Percentiles rank a stretch among this genome's conserved stretches.
phyloP scores from a whole-genome alignment of 1,140 invertebrate species.

The Medauroidea extradentata region DNA sequence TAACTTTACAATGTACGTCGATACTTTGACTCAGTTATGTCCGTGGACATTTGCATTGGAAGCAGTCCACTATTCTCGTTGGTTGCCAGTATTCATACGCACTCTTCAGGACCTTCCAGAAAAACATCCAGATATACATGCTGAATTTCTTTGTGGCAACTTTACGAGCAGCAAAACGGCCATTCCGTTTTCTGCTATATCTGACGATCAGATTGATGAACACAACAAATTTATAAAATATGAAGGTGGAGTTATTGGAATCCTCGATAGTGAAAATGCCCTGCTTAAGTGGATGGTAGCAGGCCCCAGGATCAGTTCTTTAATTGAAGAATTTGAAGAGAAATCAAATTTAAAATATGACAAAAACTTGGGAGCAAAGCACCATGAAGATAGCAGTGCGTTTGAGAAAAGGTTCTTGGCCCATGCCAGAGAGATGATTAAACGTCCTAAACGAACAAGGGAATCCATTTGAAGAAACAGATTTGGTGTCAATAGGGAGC shows the following conservation, averaged over 20 bases:
- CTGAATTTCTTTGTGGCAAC: constrained; percentile 7
- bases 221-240: background rate
- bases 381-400: too few species aligned
- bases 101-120: constrained; percentile 1
- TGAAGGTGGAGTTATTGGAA: constrained; percentile 2
- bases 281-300: background rate
- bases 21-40: constrained; percentile 4
- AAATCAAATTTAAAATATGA: too few species aligned
- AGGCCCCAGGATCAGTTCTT: background rate
- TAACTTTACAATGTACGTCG: constrained; percentile 9
- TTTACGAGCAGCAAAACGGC: constrained; percentile 6
- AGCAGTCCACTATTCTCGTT: constrained; percentile 9
- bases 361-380: too few species aligned
- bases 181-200: constrained; percentile 8
- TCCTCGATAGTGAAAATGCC: too few species aligned
- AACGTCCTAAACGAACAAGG: too few species aligned
- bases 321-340: too few species aligned
- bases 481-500: too few species aligned
- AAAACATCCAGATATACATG: constrained; percentile 8
- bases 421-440: too few species aligned
- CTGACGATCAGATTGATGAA: constrained; percentile 9
- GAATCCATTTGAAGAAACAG: too few species aligned
- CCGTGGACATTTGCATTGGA: constrained; percentile 12
- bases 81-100: constrained; percentile 3
- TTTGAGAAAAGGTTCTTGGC: too few species aligned